These are phyloP conservation scores for Caenorhabditis sulstoni DNA, from an alignment of 2,888 invertebrate genomes.

Conservation along the genomic window DNA sequence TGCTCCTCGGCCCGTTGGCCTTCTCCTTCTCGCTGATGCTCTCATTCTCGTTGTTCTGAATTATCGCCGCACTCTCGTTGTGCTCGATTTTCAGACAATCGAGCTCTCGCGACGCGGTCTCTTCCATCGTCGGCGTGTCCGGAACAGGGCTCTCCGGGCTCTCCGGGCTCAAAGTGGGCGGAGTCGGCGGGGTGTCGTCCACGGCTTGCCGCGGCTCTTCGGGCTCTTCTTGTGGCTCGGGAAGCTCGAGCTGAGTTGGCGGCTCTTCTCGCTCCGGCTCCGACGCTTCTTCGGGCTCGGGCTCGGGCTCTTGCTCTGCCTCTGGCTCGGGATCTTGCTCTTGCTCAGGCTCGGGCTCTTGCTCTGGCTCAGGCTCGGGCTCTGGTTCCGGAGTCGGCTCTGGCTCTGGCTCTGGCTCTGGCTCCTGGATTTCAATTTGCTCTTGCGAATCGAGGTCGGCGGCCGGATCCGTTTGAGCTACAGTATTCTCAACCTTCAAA, in stretches of 20 bases:
- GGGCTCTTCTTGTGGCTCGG: neutral
- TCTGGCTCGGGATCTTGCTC: neutral
- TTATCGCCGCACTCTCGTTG: neutral
- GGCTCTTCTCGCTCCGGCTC: constrained; percentile 1
- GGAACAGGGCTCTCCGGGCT: constrained; percentile 17
- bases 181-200: neutral
- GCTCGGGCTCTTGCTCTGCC: constrained; percentile 1
- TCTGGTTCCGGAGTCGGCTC: neutral
- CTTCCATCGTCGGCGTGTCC: constrained; percentile 33
- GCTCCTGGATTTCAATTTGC: neutral
- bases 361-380: constrained; percentile 1
- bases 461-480: too few species aligned
- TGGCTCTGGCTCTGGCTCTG: neutral
- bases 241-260: neutral
- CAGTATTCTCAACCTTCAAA: too few species aligned
- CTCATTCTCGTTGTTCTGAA: constrained; percentile 53
- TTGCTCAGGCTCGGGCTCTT: constrained; percentile 3
- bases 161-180: neutral
- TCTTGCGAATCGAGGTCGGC: too few species aligned
- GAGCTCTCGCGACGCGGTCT: constrained; percentile 13
- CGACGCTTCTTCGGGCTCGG: neutral
- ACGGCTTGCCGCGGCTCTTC: neutral
- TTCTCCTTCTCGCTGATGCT: neutral
- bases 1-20: constrained; percentile 1
- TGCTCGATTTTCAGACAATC: neutral